Evolutionary conservation across 2,888 invertebrate genomes (phyloP).

Genomic region (Oligia latruncula): DNA sequence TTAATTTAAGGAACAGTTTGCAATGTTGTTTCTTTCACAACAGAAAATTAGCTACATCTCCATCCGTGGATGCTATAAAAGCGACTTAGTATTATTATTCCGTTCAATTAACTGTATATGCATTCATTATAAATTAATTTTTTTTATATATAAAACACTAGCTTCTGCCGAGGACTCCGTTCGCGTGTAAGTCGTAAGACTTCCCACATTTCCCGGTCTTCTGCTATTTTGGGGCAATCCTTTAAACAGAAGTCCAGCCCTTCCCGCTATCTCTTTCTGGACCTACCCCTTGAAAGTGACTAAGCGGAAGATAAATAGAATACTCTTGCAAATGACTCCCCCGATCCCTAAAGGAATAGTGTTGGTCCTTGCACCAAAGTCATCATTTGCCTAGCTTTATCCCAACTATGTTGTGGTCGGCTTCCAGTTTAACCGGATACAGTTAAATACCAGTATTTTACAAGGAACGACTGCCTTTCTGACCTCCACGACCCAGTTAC

Average conservation of each 20-base stretch:
- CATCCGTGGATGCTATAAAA: neutral
- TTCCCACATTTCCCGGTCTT: neutral
- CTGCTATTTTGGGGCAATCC: neutral
- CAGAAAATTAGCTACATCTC: neutral
- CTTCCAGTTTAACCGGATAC: neutral
- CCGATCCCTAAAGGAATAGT: too few relatives aligned
- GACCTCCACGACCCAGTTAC: neutral
- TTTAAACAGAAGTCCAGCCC: neutral
- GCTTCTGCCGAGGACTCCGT: too few relatives aligned
- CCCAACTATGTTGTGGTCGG: neutral
- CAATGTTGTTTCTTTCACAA: neutral
- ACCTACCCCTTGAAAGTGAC: neutral
- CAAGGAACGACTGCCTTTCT: neutral
- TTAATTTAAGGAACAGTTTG: neutral
- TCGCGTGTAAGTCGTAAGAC: too few relatives aligned
- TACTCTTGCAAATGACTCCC: neutral
- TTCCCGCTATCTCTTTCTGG: neutral
- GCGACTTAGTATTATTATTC: neutral
- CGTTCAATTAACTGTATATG: neutral
- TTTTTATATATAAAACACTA: neutral
- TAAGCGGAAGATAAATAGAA: neutral
- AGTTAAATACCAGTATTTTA: neutral
- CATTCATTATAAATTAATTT: too few relatives aligned
- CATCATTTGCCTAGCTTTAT: neutral
- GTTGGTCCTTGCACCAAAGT: neutral